Conservation (phyloP, 2,797 vertebrate genomes). For the Ciconia nigra region DNA sequence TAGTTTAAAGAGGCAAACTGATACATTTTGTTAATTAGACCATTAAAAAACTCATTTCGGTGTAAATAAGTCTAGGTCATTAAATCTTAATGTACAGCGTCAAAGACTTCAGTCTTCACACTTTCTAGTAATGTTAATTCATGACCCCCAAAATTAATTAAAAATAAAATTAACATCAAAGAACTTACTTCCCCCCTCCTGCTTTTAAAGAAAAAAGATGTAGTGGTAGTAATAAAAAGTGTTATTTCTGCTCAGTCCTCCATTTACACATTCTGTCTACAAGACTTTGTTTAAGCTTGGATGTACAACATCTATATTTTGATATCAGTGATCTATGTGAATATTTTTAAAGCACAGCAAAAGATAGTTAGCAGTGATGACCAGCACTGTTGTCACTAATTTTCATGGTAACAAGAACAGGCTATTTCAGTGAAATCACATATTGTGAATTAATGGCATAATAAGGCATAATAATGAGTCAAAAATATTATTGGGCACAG, state of each 20-base stretch:
- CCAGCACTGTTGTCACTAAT: neutral
- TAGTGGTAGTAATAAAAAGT: neutral
- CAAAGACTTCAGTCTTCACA: constrained; percentile 5
- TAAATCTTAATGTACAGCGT: constrained; percentile 63
- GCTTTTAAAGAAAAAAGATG: neutral
- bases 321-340: neutral
- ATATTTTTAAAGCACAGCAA: neutral
- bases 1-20: constrained; percentile 66
- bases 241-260: neutral
- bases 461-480: neutral
- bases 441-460: neutral
- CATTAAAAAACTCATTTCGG: constrained; percentile 73
- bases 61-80: constrained; percentile 71
- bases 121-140: neutral
- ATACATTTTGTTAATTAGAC: constrained; percentile 72
- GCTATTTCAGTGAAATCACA: neutral
- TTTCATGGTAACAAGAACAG: neutral
- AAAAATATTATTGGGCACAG: neutral
- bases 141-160: constrained; percentile 42
- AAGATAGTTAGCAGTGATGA: neutral
- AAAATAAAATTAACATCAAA: constrained; percentile 43
- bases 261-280: neutral
- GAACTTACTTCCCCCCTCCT: neutral
- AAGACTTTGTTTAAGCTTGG: neutral
- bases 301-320: neutral